Conservation (phyloP, 2,113 vertebrate species). For the Onychostoma macrolepis region DNA sequence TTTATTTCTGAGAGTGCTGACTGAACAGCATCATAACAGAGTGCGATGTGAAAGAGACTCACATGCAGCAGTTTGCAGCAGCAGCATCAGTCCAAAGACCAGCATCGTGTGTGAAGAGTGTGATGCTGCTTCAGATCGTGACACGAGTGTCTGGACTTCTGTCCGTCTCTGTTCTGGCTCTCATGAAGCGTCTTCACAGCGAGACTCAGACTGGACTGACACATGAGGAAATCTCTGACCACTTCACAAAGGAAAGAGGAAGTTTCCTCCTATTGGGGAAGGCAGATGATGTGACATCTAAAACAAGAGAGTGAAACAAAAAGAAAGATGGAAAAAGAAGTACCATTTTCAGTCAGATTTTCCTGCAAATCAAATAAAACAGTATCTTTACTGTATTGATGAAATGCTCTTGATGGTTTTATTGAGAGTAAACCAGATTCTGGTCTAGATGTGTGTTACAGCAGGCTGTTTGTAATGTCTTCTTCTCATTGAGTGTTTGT, state of each 20-base stretch:
- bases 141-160: neutral
- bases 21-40: neutral
- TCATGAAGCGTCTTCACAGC: neutral
- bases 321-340: neutral
- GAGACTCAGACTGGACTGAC: neutral
- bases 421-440: neutral
- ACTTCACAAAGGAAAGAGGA: neutral
- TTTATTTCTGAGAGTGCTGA: too few relatives aligned
- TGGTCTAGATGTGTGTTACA: neutral
- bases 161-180: neutral
- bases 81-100: constrained; percentile 1
- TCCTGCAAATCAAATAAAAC: neutral
- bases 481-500: neutral
- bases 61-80: neutral
- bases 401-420: neutral
- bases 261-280: neutral
- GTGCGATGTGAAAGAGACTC: neutral
- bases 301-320: neutral
- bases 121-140: neutral
- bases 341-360: neutral
- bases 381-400: neutral
- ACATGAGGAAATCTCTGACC: neutral
- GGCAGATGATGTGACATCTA: neutral
- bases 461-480: neutral
- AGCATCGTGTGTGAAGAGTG: constrained; percentile 8